Base-by-base conservation (phyloP, 2,797 vertebrate species). In the Diplodus puntazzo region DNA sequence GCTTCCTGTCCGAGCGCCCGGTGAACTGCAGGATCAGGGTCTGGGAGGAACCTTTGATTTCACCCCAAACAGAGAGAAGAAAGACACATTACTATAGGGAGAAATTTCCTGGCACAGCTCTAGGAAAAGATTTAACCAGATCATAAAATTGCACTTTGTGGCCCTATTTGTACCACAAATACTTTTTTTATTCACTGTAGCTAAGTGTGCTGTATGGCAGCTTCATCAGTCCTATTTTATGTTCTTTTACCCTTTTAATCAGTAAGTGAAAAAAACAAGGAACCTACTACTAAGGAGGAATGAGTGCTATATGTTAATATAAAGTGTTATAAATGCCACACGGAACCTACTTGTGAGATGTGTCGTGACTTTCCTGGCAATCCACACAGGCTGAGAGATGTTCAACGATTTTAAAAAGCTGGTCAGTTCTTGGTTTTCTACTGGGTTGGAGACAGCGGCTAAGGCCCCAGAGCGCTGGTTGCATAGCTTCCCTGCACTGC, bases 361-460 rank as follows among this genome's bases (percentile, higher is more conserved):
- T 61, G 80, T 82, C 58, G 42, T 58, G 48, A 65, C 63, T 77
- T 87, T 92, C 70, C 65, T 86, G 83, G 81, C 91, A 69, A 95
- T 93, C 95, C 96, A 96, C 46, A 95, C 93, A 20, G 92, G 75
- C 59, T 95, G 88, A 65, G 92, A 90, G 86, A 96, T 90, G 75
- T 95, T 94, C 45, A 92, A 46, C 43, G 94, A 94, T 43, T 83
- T 91, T n/a, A 96, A 87, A 82, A 94, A 95, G 67, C n/a, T 82
- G 54, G 79, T 86, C 1, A 96, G 77, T 60, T 92, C 83, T 77
- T 55, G 77, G 25, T 82, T 92, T 66, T 95, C 93, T 42, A 13
- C 55, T 12, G 63, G 12, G 45, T 54, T 89, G 43, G 91, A 82
- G 25, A 93, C 79, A 3, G 66, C 71, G 58, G 92, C 95, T 71